phyloP scores from a whole-genome alignment of 2,113 vertebrate species.

The Coptodon rendalli region DNA sequence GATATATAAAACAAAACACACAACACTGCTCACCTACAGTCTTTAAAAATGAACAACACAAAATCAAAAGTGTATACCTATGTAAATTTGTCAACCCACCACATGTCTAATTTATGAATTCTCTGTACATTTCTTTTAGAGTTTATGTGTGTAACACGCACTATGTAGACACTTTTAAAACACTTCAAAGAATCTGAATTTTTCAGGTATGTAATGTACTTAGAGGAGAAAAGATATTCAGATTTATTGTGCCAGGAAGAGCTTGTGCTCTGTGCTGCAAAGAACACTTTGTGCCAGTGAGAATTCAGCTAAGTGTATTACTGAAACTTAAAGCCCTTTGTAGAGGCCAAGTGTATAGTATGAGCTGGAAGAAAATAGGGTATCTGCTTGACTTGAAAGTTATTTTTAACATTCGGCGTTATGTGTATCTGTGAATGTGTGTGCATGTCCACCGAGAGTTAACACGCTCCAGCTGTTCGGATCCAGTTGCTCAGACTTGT shows the following conservation, averaged over 20 bases:
- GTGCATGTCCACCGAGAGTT: conserved; percentile 24
- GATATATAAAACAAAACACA: not conserved
- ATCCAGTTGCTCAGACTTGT: conserved; percentile 52
- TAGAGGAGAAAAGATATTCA: not conserved
- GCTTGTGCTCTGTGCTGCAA: not conserved
- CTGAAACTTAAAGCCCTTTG: not conserved
- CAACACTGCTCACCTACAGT: not conserved
- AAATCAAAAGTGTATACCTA: not conserved
- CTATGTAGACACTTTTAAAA: not conserved
- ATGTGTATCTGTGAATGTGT: not conserved
- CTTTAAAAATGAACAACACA: not conserved
- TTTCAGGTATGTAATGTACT: not conserved
- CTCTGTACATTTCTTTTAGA: not conserved
- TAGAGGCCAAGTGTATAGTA: not conserved
- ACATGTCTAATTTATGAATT: not conserved
- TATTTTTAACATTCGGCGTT: not conserved
- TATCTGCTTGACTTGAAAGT: not conserved
- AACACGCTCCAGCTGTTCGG: conserved; percentile 54
- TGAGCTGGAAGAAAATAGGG: not conserved
- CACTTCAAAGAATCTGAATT: not conserved
- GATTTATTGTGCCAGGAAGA: not conserved
- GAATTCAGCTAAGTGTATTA: not conserved
- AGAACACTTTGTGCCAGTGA: not conserved
- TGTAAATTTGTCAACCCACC: not conserved
- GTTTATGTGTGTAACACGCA: not conserved